These are phyloP conservation scores for Zosterops pallidus DNA, from an alignment of 2,113 vertebrate genomes.

Conservation along the genomic window DNA sequence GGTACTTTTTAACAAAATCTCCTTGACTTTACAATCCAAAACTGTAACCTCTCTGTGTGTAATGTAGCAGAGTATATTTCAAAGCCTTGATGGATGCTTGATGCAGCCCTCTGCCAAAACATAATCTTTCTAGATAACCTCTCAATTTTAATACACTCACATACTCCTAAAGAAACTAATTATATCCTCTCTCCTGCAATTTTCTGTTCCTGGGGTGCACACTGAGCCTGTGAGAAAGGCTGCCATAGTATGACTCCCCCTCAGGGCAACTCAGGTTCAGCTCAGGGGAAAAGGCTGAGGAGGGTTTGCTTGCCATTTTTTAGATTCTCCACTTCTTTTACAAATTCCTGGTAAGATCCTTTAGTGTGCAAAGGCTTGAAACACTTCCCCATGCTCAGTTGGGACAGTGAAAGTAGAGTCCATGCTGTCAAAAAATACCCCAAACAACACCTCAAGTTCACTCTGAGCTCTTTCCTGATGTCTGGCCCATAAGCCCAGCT, in stretches of 20 bases:
- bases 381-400: not conserved
- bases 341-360: not conserved
- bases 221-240: not conserved
- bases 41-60: not conserved
- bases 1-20: not conserved
- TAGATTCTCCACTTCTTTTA: not conserved
- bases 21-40: not conserved
- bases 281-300: not conserved
- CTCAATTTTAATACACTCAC: not conserved
- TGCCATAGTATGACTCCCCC: not conserved
- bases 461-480: not conserved
- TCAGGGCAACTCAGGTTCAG: not conserved
- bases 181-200: not conserved
- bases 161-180: conserved; percentile 8
- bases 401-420: not conserved
- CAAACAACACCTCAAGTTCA: fast-evolving
- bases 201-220: not conserved
- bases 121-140: conserved; percentile 1
- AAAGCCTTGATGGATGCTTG: not conserved
- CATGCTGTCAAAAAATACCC: not conserved
- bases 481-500: not conserved
- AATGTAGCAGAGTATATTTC: not conserved
- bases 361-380: not conserved
- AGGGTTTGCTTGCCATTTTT: not conserved
- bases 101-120: not conserved